phyloP scores from a whole-genome alignment of 1,140 invertebrate species.

The Acromyrmex charruanus region DNA sequence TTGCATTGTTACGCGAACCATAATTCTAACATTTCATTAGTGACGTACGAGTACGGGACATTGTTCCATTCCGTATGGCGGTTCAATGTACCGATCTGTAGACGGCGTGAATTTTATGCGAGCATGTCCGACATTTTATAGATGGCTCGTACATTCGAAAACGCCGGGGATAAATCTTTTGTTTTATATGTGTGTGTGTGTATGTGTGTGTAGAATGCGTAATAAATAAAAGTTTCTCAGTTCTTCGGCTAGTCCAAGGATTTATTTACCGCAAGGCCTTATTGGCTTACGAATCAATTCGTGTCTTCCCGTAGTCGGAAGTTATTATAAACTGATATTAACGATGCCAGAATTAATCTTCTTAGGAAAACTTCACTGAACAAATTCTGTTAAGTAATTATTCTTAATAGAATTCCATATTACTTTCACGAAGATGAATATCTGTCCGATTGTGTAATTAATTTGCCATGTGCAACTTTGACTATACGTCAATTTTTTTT shows the following conservation, averaged over 20 bases:
- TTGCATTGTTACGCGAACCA: slow-evolving; percentile 39
- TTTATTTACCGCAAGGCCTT: slow-evolving; percentile 36
- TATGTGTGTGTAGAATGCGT: slow-evolving; percentile 15
- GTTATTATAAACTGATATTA: slow-evolving; percentile 14
- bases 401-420: neutral
- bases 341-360: neutral
- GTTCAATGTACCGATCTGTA: slow-evolving; percentile 8
- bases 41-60: slow-evolving; percentile 24
- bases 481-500: no score
- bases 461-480: neutral
- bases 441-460: neutral
- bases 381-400: neutral
- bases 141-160: slow-evolving; percentile 38
- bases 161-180: slow-evolving; percentile 58
- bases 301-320: neutral
- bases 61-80: slow-evolving; percentile 4
- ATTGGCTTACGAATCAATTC: slow-evolving; percentile 33
- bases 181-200: neutral
- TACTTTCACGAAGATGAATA: neutral
- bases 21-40: slow-evolving; percentile 56
- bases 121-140: slow-evolving; percentile 47
- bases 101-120: slow-evolving; percentile 45
- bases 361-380: neutral
- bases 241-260: slow-evolving; percentile 2
- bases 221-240: slow-evolving; percentile 47